Percentiles rank a stretch among this genome's conserved stretches.
phyloP scores from a whole-genome alignment of 2,113 vertebrate genomes.

The Maccullochella peelii region DNA sequence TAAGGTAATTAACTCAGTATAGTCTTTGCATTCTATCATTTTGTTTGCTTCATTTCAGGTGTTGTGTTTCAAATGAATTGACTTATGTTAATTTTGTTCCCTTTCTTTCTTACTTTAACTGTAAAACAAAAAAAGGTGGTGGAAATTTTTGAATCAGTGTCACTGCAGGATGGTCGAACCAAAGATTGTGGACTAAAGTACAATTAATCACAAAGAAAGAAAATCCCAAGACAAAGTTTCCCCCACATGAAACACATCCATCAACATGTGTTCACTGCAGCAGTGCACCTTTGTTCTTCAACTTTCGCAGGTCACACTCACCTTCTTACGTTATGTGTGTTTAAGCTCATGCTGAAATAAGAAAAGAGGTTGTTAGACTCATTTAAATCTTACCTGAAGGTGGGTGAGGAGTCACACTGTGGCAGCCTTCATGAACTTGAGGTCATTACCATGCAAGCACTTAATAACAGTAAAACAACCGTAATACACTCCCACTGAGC shows the following conservation, averaged over 20 bases:
- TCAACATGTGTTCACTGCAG: slow-evolving; percentile 1
- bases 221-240: slow-evolving; percentile 2
- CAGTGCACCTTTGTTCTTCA: background rate
- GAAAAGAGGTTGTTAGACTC: slow-evolving; percentile 38
- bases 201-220: slow-evolving; percentile 26
- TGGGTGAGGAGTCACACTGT: slow-evolving; percentile 50
- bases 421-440: slow-evolving; percentile 33
- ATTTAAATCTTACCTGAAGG: slow-evolving; percentile 69
- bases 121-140: background rate
- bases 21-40: background rate
- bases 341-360: slow-evolving; percentile 33
- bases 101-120: background rate
- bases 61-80: background rate
- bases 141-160: background rate
- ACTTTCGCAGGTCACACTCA: slow-evolving; percentile 25
- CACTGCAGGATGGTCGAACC: background rate
- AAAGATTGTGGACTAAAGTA: background rate
- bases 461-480: slow-evolving; percentile 43
- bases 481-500: slow-evolving; percentile 38
- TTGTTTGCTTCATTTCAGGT: background rate
- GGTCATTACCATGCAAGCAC: slow-evolving; percentile 52
- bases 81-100: background rate
- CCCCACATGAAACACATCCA: background rate
- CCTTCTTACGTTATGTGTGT: slow-evolving; percentile 6
- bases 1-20: background rate